phyloP scores from a whole-genome alignment of 2,888 invertebrate genomes.

The Caenorhabditis plicata region DNA sequence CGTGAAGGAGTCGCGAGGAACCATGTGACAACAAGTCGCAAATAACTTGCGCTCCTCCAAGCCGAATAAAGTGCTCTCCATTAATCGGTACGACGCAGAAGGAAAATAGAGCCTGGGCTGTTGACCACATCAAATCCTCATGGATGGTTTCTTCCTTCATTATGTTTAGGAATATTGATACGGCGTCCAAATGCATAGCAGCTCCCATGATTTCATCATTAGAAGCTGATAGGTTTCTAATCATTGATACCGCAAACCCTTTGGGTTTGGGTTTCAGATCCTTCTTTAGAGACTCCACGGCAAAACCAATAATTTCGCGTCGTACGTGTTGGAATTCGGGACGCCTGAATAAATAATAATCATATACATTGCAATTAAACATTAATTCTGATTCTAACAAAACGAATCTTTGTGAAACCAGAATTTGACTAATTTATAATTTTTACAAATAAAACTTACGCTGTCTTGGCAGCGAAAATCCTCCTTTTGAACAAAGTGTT shows the following conservation, averaged over 20 bases:
- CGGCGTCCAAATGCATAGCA: slow-evolving; percentile 4
- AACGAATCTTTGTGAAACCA: too few relatives aligned
- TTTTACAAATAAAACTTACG: too few relatives aligned
- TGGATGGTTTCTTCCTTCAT: slow-evolving; percentile 15
- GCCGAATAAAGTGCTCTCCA: slow-evolving; percentile 13
- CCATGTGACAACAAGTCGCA: slow-evolving; percentile 18
- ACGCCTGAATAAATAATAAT: neutral
- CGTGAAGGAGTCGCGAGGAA: slow-evolving; percentile 20
- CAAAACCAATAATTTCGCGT: slow-evolving; percentile 6
- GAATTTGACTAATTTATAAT: too few relatives aligned
- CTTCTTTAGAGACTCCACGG: slow-evolving; percentile 4
- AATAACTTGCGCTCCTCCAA: slow-evolving; percentile 17
- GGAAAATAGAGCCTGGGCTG: slow-evolving; percentile 15
- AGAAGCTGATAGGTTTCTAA: slow-evolving; percentile 10
- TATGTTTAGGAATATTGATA: slow-evolving; percentile 3
- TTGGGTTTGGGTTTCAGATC: slow-evolving; percentile 11
- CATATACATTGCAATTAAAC: neutral
- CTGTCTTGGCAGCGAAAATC: neutral
- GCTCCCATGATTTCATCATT: slow-evolving; percentile 3
- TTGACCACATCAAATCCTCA: slow-evolving; percentile 28
- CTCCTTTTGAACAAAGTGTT: slow-evolving; percentile 8
- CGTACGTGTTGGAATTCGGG: neutral
- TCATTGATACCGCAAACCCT: slow-evolving; percentile 16
- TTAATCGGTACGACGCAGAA: slow-evolving; percentile 1
- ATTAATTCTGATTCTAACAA: too few relatives aligned